These are phyloP conservation scores for Mesochorus sp. DNA, from an alignment of 2,888 invertebrate genomes.

Conservation along the genomic window DNA sequence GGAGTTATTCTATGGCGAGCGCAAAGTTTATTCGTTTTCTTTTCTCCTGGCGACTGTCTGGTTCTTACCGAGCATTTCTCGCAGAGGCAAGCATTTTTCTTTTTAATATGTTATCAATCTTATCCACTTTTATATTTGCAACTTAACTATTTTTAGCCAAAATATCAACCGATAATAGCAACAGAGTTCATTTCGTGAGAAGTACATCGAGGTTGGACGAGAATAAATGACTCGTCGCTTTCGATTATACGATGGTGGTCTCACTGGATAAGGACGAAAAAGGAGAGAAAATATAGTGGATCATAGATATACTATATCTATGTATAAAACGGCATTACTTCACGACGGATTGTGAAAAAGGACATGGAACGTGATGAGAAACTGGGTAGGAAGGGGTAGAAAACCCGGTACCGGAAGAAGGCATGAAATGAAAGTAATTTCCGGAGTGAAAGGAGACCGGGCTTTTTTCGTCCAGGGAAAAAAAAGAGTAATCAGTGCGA, in stretches of 20 bases:
- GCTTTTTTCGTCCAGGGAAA: slow-evolving; percentile 42
- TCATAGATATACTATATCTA: not conserved
- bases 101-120: no score
- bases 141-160: no score
- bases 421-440: slow-evolving; percentile 73
- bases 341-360: slow-evolving; percentile 47
- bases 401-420: slow-evolving; percentile 61
- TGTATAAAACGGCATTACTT: slow-evolving; percentile 43
- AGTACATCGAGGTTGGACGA: slow-evolving; percentile 34
- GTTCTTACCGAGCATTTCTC: no score
- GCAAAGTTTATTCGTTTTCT: no score
- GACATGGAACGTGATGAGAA: slow-evolving; percentile 40
- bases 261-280: slow-evolving; percentile 7
- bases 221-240: slow-evolving; percentile 40
- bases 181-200: slow-evolving; percentile 21
- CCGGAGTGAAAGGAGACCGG: slow-evolving; percentile 72
- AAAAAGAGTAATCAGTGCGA: slow-evolving; percentile 55
- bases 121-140: no score
- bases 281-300: not conserved
- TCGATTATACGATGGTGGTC: slow-evolving; percentile 50
- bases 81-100: no score
- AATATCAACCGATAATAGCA: no score
- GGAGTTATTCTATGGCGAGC: no score
- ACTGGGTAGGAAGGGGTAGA: slow-evolving; percentile 32
- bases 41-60: no score